These are phyloP conservation scores for Limenitis arthemis DNA, from an alignment of 2,888 invertebrate genomes.

Conservation along the genomic window DNA sequence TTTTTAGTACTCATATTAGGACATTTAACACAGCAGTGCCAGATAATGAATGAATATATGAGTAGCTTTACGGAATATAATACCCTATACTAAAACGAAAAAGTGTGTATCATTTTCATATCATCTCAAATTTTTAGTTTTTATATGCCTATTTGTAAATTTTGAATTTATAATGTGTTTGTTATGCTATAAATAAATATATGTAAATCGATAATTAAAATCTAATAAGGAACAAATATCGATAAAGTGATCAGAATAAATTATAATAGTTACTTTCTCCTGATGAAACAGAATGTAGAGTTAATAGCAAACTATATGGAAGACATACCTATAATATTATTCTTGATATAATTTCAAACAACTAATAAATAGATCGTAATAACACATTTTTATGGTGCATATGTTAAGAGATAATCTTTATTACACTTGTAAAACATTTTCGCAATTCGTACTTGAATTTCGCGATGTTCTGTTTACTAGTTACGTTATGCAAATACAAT, in stretches of 20 bases:
- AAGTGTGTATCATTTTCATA: no score
- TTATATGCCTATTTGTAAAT: no score
- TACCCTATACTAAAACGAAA: no score
- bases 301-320: constrained; percentile 6
- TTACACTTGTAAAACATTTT: neutral
- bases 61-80: no score
- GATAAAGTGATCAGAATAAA: constrained; percentile 2
- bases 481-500: constrained; percentile 31
- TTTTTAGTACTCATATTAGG: no score
- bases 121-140: no score
- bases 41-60: no score
- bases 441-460: constrained; percentile 1
- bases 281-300: constrained; percentile 34
- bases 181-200: neutral
- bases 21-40: no score
- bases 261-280: constrained; percentile 41
- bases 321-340: neutral
- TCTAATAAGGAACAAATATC: neutral
- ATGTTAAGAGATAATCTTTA: neutral
- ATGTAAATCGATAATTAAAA: neutral
- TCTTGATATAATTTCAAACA: no score
- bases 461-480: constrained; percentile 11
- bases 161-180: no score
- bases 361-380: no score
- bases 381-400: neutral